Conservation (phyloP, 1,140 invertebrate genomes). For the Rhopalosiphum maidis region DNA sequence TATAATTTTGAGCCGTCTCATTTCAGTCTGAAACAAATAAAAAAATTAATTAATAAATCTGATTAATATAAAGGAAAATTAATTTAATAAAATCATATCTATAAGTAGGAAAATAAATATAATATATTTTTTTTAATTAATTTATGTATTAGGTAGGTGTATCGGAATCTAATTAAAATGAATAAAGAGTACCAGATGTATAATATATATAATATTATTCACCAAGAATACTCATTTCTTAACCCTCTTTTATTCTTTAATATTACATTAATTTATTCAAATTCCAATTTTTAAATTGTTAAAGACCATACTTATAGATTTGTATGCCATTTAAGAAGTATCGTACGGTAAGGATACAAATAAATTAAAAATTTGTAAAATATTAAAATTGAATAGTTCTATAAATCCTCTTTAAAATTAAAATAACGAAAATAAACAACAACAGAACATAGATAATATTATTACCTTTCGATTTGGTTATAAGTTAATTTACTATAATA, state of each 20-base stretch:
- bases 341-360: background rate
- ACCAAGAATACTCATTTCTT: background rate
- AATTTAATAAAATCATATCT: background rate
- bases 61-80: background rate
- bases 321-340: background rate
- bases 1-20: conserved; percentile 55
- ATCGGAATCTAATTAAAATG: background rate
- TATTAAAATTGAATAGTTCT: background rate
- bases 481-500: background rate
- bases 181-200: background rate
- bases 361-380: background rate
- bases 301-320: background rate
- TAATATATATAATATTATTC: background rate
- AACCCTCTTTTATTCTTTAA: background rate
- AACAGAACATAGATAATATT: background rate
- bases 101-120: background rate
- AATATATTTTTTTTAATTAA: background rate
- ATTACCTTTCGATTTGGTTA: background rate
- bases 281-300: background rate
- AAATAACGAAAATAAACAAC: background rate
- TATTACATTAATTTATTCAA: background rate
- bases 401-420: background rate
- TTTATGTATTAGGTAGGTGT: too few relatives aligned
- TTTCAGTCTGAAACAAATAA: conserved; percentile 49
- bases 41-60: background rate